These are phyloP conservation scores for Lagorchestes hirsutus DNA, from an alignment of 2,797 vertebrate genomes.

Conservation along the genomic window DNA sequence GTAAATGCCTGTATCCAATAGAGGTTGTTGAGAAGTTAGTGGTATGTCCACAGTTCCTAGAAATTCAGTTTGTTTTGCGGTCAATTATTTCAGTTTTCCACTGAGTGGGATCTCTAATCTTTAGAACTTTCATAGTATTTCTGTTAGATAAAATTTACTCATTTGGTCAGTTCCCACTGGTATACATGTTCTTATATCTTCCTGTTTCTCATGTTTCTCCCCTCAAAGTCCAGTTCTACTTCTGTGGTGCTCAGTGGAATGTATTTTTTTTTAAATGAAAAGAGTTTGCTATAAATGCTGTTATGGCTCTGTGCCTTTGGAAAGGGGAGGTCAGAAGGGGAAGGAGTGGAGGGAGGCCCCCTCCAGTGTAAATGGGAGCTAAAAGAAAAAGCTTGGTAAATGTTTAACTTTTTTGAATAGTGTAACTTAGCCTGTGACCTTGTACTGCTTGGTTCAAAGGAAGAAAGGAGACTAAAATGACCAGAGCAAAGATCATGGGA, in stretches of 20 bases:
- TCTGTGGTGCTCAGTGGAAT: slow-evolving; percentile 17
- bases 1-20: neutral
- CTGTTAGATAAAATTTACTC: neutral
- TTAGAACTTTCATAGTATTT: neutral
- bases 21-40: neutral
- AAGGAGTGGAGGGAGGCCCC: slow-evolving; percentile 61
- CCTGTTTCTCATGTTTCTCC: neutral
- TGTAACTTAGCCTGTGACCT: slow-evolving; percentile 73
- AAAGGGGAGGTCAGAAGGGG: slow-evolving; percentile 55
- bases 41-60: slow-evolving; percentile 12
- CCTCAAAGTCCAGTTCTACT: neutral
- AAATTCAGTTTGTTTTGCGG: slow-evolving; percentile 49
- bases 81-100: slow-evolving; percentile 58
- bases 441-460: slow-evolving; percentile 72
- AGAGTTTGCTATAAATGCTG: slow-evolving; percentile 57
- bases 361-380: slow-evolving; percentile 53
- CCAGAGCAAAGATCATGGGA: slow-evolving; percentile 51
- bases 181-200: neutral
- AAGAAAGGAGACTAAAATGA: slow-evolving; percentile 78
- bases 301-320: slow-evolving; percentile 14
- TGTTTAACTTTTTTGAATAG: slow-evolving; percentile 77
- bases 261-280: slow-evolving; percentile 26
- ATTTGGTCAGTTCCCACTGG: slow-evolving; percentile 45
- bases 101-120: neutral
- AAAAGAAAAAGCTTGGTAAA: slow-evolving; percentile 63